phyloP scores from a whole-genome alignment of 2,888 invertebrate genomes.

The Cerastis leucographa region DNA sequence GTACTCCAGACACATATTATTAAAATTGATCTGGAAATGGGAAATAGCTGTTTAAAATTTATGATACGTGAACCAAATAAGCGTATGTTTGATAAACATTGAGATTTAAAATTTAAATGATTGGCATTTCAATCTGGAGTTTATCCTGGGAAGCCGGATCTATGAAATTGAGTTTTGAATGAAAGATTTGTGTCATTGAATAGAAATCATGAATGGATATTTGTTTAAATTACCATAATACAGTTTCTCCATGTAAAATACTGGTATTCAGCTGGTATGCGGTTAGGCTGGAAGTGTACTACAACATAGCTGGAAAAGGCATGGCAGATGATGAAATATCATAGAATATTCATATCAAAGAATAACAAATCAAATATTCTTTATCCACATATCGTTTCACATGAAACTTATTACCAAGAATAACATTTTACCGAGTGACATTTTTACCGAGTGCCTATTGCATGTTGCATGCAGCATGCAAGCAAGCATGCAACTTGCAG shows the following conservation, averaged over 20 bases:
- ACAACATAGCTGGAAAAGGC: no score
- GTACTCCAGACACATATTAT: background rate
- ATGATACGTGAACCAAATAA: conserved; percentile 3
- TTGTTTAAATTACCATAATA: conserved; percentile 15
- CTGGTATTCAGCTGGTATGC: background rate
- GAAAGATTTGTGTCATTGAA: background rate
- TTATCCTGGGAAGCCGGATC: background rate
- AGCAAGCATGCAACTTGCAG: no score
- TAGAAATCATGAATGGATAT: background rate
- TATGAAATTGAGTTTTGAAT: conserved; percentile 6
- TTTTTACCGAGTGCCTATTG: no score
- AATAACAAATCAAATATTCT: no score
- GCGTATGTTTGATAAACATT: background rate
- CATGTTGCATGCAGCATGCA: no score
- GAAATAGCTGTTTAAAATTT: conserved; percentile 13
- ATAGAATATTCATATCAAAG: no score
- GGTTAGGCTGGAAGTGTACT: no score
- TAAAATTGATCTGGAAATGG: background rate
- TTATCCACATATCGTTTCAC: no score
- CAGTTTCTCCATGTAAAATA: background rate
- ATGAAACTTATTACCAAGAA: no score
- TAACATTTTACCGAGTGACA: no score
- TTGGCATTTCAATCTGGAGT: background rate
- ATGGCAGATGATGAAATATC: background rate
- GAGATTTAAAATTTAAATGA: conserved; percentile 12